Conservation (phyloP, 2,888 invertebrate genomes). For the Athetis lepigone region DNA sequence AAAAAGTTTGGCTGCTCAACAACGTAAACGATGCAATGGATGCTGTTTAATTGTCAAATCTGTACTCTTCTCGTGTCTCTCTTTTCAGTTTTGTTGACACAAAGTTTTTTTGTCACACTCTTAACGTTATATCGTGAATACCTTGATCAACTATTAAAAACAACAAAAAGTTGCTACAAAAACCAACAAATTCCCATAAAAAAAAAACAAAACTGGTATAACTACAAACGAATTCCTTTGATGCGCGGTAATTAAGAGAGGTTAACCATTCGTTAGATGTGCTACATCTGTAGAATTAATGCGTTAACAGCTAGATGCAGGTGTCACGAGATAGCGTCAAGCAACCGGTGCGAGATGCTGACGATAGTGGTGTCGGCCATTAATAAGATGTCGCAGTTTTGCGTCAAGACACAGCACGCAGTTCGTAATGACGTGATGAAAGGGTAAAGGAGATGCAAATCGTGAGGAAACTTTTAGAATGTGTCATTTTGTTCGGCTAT, state of each 20-base stretch:
- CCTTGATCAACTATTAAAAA: too few species aligned
- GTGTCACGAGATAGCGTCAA: conserved; percentile 70
- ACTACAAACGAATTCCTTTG: conserved; percentile 24
- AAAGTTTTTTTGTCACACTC: not conserved
- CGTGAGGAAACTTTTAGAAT: conserved; percentile 11
- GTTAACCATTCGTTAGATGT: conserved; percentile 44
- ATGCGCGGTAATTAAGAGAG: conserved; percentile 32
- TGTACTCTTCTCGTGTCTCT: not conserved
- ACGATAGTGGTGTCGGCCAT: conserved; percentile 70
- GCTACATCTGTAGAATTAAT: conserved; percentile 43
- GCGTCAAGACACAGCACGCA: conserved; percentile 48
- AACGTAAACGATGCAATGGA: not conserved
- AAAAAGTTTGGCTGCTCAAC: not conserved
- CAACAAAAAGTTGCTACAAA: not conserved
- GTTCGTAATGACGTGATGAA: conserved; percentile 52
- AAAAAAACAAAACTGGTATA: conserved; percentile 14
- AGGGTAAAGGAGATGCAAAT: conserved; percentile 20
- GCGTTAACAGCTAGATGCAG: conserved; percentile 56
- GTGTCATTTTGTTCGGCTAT: not conserved
- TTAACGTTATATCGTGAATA: too few species aligned
- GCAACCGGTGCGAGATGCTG: conserved; percentile 67
- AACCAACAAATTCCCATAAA: conserved; percentile 7
- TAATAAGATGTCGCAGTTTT: conserved; percentile 67
- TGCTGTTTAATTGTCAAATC: not conserved
- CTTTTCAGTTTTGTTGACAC: too few species aligned